Evolutionary conservation across 53 echinoderm and acorn worm species (phyloP), one percentile per base, ranked within the genome.

Genomic region (Luidia sarsii): DNA sequence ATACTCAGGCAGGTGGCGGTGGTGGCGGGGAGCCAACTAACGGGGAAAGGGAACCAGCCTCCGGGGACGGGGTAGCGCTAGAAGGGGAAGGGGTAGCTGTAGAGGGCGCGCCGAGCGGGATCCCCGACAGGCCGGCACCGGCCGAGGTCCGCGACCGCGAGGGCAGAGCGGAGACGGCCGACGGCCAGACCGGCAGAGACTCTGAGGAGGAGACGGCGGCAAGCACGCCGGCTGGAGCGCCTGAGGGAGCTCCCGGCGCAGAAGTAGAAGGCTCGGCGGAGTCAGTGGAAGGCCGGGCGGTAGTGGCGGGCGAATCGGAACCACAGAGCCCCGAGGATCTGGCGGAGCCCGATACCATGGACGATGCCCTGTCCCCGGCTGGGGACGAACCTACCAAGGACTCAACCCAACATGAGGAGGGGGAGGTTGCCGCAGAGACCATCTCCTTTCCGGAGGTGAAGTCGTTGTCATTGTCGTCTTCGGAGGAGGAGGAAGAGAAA

Each of bases 51-150:
- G 71, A 71, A 71, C 71, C 54, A 16, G 38, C 20, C 35, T 29
- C 2, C 45, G 27, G 55, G 62, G 86, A 57, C 23, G 30, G 75
- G 77, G 65, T 48, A 86, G n/a, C 48, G 25, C 30, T 60, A 8
- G 38, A 27, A n/a, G 62, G 8, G 16, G 67, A 21, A 3, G 69
- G 61, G 64, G 50, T 37, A 65, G 50, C 36, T 10, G 36, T 33
- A 7, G 39, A 65, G 27, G 18, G 35, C 16, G 20, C 39, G 18
- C 52, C 16, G 20, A 1, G 11, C 21, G 20, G 30, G 33, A 48
- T 41, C 22, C 55, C 22, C 48, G 32, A 59, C 33, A 33, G 51
- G 48, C 39, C 36, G 39, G 36, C 34, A 38, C 65, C 65, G 39
- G 46, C 20, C 14, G 67, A 67, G 23, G 7, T 30, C 0, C 11